Evolutionary conservation across 2,888 invertebrate genomes (phyloP).

Genomic region (Standfussiana lucernea): DNA sequence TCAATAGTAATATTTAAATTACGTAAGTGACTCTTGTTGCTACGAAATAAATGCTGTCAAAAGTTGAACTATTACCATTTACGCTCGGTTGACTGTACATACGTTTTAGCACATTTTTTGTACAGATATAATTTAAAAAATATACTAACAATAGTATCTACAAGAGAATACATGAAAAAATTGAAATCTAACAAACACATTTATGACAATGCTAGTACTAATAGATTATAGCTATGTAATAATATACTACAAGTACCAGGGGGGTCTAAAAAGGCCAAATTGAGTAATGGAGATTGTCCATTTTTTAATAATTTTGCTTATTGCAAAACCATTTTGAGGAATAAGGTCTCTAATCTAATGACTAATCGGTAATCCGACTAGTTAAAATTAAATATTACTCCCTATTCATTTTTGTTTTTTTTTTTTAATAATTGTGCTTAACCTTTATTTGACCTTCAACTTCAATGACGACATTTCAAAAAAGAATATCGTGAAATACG

Average conservation of each 20-base stretch:
- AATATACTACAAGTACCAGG: neutral
- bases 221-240: constrained; percentile 1
- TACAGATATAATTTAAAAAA: neutral
- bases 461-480: no score
- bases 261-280: neutral
- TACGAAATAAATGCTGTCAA: neutral
- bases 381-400: no score
- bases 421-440: no score
- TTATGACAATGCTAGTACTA: neutral
- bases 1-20: constrained; percentile 6
- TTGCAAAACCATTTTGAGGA: no score
- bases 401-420: no score
- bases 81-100: neutral
- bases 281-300: neutral
- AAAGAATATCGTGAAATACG: no score
- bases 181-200: constrained; percentile 35
- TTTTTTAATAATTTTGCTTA: neutral
- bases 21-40: constrained; percentile 9
- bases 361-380: no score
- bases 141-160: constrained; percentile 8
- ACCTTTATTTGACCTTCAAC: no score
- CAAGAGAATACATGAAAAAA: constrained; percentile 17
- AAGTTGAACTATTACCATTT: neutral
- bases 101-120: neutral
- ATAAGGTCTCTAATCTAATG: no score